Evolutionary conservation across 23 tunicate genomes (phyloP), one percentile per base, ranked within the genome.

Genomic region (Diplosoma virens): DNA sequence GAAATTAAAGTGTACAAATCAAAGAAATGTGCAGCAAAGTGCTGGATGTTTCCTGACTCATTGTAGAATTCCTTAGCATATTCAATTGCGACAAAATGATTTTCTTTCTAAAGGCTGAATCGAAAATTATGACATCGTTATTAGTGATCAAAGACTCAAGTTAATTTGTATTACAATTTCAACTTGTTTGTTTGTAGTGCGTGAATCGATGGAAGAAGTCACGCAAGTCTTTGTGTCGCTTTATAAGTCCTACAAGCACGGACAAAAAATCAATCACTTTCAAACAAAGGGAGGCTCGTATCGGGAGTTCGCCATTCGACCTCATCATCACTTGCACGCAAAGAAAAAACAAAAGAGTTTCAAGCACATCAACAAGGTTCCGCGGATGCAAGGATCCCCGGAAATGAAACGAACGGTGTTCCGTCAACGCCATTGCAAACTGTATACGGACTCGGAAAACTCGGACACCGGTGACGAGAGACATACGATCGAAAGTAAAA

Each of bases 361-460:
- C 79, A 88, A 88, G 37, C 85, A 81, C 80, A 73, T 88, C 37
- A 77, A 77, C 74, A 76, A 84, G 26, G 71, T 88, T 54, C 87
- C 83, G 3, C 82, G 95, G 17, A 67, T 88, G 47, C 86, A 70
- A 52, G 93, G 86, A 0, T 64, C 83, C 22, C 73, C 83, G 30
- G 65, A 27, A 5, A 18, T 79, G 58, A 21, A 53, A 37, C 22
- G 75, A 68, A 35, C 69, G n/a, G n/a, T n/a, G 3, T 61, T 55
- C 23, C 17, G 61, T 4, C 61, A 61, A 41, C 50, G 50, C 50
- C 50, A 7, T 41, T 9, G 23, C 22, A 55, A 55, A 55, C 22
- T 55, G 25, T 55, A 4, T 4, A n/a, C 61, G 23, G 61, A 55
- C 61, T 55, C 61, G 17, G 61, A 55, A 24, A 9, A 11, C 4